Percentiles rank a stretch among this genome's conserved stretches.
Conservation (phyloP, 2,888 invertebrate species). For the Scaptomyza polygonia region DNA sequence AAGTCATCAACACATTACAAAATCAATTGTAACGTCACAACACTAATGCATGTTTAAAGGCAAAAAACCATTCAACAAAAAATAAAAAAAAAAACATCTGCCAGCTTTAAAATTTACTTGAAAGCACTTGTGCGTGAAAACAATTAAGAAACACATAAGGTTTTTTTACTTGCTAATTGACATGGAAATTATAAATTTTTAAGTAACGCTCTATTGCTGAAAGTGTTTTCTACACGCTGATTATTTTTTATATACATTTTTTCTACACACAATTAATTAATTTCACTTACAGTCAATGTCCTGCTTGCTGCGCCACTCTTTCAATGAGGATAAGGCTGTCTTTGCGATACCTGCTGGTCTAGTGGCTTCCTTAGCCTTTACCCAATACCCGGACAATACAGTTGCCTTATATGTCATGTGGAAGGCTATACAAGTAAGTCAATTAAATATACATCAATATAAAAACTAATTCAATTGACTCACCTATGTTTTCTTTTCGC, state of each 20-base stretch:
- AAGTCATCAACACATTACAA: neutral
- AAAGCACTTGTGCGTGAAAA: no score
- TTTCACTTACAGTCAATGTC: conserved; percentile 86
- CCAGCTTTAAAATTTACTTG: no score
- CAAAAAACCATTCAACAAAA: no score
- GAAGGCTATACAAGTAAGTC: conserved; percentile 91
- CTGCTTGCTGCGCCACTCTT: conserved; percentile 88
- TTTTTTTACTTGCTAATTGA: neutral
- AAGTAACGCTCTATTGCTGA: neutral
- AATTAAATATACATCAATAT: neutral
- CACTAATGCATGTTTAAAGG: no score
- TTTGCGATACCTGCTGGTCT: conserved; percentile 90
- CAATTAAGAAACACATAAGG: no score
- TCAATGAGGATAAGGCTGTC: conserved; percentile 86
- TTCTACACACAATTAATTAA: neutral
- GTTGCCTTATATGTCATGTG: conserved; percentile 93
- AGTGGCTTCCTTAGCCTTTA: conserved; percentile 89
- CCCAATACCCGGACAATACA: conserved; percentile 90
- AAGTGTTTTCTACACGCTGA: neutral
- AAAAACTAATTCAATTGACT: no score
- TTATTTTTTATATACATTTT: no score
- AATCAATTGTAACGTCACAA: neutral
- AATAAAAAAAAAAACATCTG: neutral
- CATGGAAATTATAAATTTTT: no score
- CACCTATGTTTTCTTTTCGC: conserved; percentile 11